Conservation (phyloP, 2,797 vertebrate genomes). For the Falco biarmicus region DNA sequence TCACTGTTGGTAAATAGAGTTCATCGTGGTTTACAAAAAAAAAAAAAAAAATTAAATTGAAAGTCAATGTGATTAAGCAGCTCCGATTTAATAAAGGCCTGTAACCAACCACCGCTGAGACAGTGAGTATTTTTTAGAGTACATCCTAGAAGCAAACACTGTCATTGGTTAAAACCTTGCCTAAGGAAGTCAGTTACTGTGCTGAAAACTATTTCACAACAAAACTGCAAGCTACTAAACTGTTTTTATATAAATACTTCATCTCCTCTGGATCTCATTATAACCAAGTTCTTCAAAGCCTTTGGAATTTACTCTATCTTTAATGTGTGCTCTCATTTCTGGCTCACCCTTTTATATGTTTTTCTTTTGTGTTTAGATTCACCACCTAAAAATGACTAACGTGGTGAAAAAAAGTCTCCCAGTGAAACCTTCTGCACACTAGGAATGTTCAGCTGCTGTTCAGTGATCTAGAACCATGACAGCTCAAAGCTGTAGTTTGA, state of each 20-base stretch:
- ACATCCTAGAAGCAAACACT: slow-evolving; percentile 85
- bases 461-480: slow-evolving; percentile 79
- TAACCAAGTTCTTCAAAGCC: slow-evolving; percentile 84
- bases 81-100: slow-evolving; percentile 85
- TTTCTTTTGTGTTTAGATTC: slow-evolving; percentile 60
- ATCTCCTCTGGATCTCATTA: slow-evolving; percentile 79
- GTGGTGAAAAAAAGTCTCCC: slow-evolving; percentile 71
- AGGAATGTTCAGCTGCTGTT: slow-evolving; percentile 81
- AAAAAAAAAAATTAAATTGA: slow-evolving; percentile 45
- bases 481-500: slow-evolving; percentile 77
- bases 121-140: slow-evolving; percentile 82
- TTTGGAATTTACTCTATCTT: slow-evolving; percentile 84
- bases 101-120: slow-evolving; percentile 75
- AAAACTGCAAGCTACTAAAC: slow-evolving; percentile 84
- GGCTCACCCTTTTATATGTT: slow-evolving; percentile 67
- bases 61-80: slow-evolving; percentile 84
- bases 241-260: slow-evolving; percentile 88
- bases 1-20: slow-evolving; percentile 80
- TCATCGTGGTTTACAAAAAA: slow-evolving; percentile 72
- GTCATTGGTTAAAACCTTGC: slow-evolving; percentile 86
- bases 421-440: slow-evolving; percentile 76
- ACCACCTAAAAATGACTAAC: slow-evolving; percentile 66
- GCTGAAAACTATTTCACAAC: slow-evolving; percentile 84
- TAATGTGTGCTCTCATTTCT: slow-evolving; percentile 79
- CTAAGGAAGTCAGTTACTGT: slow-evolving; percentile 83